Conservation (phyloP, 1,140 invertebrate species). For the Zaprionus camerounensis region DNA sequence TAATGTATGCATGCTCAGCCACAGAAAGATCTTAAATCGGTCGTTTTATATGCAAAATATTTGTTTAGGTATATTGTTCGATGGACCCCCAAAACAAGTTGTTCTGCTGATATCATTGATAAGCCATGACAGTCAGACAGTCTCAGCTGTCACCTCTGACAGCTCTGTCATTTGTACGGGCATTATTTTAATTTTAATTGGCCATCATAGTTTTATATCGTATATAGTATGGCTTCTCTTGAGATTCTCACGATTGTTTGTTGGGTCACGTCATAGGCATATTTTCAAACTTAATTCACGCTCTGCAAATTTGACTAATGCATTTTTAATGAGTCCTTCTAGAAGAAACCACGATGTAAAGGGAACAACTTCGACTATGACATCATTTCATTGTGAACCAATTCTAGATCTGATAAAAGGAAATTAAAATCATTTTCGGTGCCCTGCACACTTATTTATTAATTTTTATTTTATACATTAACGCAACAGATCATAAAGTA, state of each 20-base stretch:
- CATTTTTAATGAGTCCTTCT: conserved; percentile 64
- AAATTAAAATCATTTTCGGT: not conserved
- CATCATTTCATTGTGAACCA: conserved; percentile 21
- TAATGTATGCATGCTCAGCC: conserved; percentile 23
- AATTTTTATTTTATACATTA: too few species aligned
- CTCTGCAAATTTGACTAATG: conserved; percentile 60
- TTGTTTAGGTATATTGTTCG: conserved; percentile 41
- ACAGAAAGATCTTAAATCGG: conserved; percentile 4
- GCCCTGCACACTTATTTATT: conserved; percentile 5
- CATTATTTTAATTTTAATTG: conserved; percentile 74
- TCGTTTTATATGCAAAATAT: conserved; percentile 64
- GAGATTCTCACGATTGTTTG: conserved; percentile 60
- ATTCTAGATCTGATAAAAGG: conserved; percentile 21
- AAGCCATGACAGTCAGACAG: conserved; percentile 52
- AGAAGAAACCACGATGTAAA: conserved; percentile 1
- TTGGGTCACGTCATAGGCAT: conserved; percentile 53
- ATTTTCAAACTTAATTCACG: conserved; percentile 59
- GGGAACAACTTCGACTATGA: not conserved
- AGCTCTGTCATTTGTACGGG: conserved; percentile 64
- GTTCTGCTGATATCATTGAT: conserved; percentile 67
- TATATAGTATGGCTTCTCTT: conserved; percentile 4
- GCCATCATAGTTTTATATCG: conserved; percentile 36
- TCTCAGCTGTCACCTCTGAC: conserved; percentile 52
- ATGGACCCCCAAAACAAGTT: conserved; percentile 61
- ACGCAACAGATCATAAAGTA: too few species aligned